phyloP scores from a whole-genome alignment of 1,140 invertebrate genomes.

The Pseudoatta argentina region DNA sequence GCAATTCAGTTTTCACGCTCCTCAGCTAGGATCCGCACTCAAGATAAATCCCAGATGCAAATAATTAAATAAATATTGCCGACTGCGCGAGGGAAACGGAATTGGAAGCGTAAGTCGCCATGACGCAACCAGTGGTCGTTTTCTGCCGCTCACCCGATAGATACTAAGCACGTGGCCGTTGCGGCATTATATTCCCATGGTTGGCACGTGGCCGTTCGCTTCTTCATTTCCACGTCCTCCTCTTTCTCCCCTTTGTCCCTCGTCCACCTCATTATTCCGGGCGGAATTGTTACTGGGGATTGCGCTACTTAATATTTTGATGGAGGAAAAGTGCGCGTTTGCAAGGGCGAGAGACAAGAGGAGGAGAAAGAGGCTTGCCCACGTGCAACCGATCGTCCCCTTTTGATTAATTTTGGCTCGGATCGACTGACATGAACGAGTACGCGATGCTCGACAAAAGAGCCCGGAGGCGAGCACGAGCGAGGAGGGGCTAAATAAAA shows the following conservation, averaged over 20 bases:
- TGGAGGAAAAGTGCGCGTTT: conserved; percentile 66
- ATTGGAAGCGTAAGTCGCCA: conserved; percentile 3
- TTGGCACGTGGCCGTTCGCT: conserved; percentile 77
- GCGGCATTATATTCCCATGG: conserved; percentile 79
- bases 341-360: conserved; percentile 11
- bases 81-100: background rate
- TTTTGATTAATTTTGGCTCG: conserved; percentile 79
- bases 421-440: conserved; percentile 65
- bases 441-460: conserved; percentile 68
- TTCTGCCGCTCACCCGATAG: conserved; percentile 70
- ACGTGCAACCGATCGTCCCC: conserved; percentile 73
- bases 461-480: conserved; percentile 28
- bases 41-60: conserved; percentile 47
- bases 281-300: conserved; percentile 31
- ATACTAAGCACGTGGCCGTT: conserved; percentile 79
- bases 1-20: conserved; percentile 53
- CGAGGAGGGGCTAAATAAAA: conserved; percentile 31
- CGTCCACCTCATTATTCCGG: conserved; percentile 53
- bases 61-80: conserved; percentile 50
- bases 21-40: background rate
- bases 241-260: background rate
- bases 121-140: conserved; percentile 71
- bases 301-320: conserved; percentile 81
- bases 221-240: conserved; percentile 43
- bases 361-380: conserved; percentile 58